A percentile compares a stretch with the other conserved stretches of the same genome.
Evolutionary conservation across 2,113 vertebrate species (phyloP).

Genomic region (Lucifuga dentata): DNA sequence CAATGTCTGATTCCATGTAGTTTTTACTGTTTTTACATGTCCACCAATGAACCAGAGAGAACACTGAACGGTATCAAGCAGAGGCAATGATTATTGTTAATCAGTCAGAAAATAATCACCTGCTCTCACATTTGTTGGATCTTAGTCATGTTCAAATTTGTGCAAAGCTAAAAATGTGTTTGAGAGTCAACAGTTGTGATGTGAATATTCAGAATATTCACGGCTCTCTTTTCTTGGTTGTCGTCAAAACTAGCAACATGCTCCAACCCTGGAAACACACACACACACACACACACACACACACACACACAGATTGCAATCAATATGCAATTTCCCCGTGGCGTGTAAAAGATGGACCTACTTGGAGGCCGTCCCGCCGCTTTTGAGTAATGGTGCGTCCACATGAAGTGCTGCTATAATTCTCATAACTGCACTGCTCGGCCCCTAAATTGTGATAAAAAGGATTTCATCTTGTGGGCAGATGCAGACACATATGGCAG

Average conservation of each 20-base stretch:
- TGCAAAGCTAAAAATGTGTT: too few relatives aligned
- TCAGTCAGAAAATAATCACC: too few relatives aligned
- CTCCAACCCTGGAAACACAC: conserved; percentile 33
- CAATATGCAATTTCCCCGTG: conserved; percentile 82
- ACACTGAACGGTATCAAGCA: too few relatives aligned
- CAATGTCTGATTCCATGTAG: too few relatives aligned
- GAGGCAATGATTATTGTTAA: too few relatives aligned
- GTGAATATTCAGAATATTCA: too few relatives aligned
- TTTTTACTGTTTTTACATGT: too few relatives aligned
- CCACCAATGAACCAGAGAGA: too few relatives aligned
- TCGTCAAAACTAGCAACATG: conserved; percentile 56
- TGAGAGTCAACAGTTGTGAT: too few relatives aligned
- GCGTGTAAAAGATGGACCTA: conserved; percentile 73
- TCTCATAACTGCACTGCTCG: conserved; percentile 68
- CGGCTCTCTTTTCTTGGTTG: conserved; percentile 10
- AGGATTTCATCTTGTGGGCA: conserved; percentile 71
- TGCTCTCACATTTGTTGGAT: too few relatives aligned
- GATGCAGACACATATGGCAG: conserved; percentile 42
- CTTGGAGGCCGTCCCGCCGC: conserved; percentile 66
- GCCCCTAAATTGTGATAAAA: conserved; percentile 80
- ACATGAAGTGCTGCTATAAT: conserved; percentile 73
- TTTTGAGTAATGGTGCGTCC: conserved; percentile 74
- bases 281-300: conserved; percentile 52
- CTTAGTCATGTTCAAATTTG: too few relatives aligned
- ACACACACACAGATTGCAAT: conserved; percentile 70